Percentiles rank a stretch among this genome's conserved stretches.
Conservation (phyloP, 1,140 invertebrate species). For the Drosophila nannoptera region DNA sequence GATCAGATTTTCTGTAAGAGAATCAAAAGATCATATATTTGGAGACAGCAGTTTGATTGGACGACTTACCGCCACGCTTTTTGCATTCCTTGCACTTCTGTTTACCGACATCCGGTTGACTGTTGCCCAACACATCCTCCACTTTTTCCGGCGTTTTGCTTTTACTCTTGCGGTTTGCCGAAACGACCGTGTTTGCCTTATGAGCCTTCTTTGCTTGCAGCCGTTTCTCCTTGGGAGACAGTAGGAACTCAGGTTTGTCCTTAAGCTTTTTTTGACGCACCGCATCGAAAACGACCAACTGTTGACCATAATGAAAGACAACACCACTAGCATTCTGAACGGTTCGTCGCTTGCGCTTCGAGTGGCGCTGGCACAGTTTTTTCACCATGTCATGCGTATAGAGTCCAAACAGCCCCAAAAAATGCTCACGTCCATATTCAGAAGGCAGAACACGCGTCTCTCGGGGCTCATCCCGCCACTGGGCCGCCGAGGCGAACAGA, state of each 20-base stretch:
- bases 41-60: too few species aligned
- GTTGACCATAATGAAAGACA: slow-evolving; percentile 77
- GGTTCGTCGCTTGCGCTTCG: slow-evolving; percentile 74
- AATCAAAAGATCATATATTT: background rate
- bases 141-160: slow-evolving; percentile 45
- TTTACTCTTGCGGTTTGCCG: slow-evolving; percentile 53
- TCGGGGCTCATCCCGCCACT: slow-evolving; percentile 60
- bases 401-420: slow-evolving; percentile 66
- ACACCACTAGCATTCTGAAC: slow-evolving; percentile 71
- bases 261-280: slow-evolving; percentile 60
- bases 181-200: slow-evolving; percentile 14
- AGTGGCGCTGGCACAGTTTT: slow-evolving; percentile 69
- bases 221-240: slow-evolving; percentile 67
- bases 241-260: slow-evolving; percentile 60
- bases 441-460: slow-evolving; percentile 53
- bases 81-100: slow-evolving; percentile 51
- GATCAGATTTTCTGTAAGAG: slow-evolving; percentile 22
- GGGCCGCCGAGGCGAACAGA: slow-evolving; percentile 48
- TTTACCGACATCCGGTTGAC: slow-evolving; percentile 11
- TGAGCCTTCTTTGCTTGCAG: slow-evolving; percentile 58
- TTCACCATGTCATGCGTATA: slow-evolving; percentile 63
- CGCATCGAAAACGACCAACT: slow-evolving; percentile 57
- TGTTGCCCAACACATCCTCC: slow-evolving; percentile 11
- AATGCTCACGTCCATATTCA: slow-evolving; percentile 72
- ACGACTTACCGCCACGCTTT: slow-evolving; percentile 37